Percentiles rank a stretch among this genome's conserved stretches.
phyloP scores from a whole-genome alignment of 2,113 vertebrate genomes.

The Petaurus breviceps region DNA sequence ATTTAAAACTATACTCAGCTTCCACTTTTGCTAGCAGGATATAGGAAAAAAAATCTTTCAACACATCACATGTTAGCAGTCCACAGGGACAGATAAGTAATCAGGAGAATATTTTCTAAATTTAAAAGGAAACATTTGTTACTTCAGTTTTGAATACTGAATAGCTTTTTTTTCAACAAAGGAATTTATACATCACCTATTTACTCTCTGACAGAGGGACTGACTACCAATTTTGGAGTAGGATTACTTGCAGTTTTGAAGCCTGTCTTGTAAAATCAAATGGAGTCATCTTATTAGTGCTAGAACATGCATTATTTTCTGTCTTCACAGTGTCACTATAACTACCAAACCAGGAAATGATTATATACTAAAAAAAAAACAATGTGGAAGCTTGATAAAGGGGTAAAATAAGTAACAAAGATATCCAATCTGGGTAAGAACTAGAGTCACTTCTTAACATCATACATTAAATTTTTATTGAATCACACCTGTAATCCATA shows the following conservation, averaged over 20 bases:
- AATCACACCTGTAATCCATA: conserved; percentile 42
- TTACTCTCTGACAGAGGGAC: conserved; percentile 61
- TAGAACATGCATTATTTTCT: conserved; percentile 55
- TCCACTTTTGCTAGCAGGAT: conserved; percentile 65
- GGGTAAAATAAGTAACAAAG: conserved; percentile 60
- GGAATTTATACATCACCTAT: conserved; percentile 72
- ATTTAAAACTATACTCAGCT: conserved; percentile 77
- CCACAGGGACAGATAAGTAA: conserved; percentile 80
- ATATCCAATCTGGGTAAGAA: conserved; percentile 52
- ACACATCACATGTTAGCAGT: conserved; percentile 78
- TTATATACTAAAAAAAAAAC: conserved; percentile 65
- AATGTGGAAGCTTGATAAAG: conserved; percentile 65
- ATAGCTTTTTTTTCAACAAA: conserved; percentile 78
- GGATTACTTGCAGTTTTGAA: conserved; percentile 73
- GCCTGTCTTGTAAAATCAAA: conserved; percentile 74
- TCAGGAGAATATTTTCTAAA: conserved; percentile 67
- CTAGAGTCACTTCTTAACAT: conserved; percentile 24
- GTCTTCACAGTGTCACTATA: conserved; percentile 50
- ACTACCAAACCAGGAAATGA: conserved; percentile 70
- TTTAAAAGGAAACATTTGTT: conserved; percentile 78
- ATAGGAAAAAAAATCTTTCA: conserved; percentile 81
- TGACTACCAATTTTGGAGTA: conserved; percentile 72
- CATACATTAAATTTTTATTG: conserved; percentile 42
- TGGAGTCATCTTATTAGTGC: conserved; percentile 68
- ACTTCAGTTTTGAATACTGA: conserved; percentile 78